A percentile compares a stretch with the other conserved stretches of the same genome.
Evolutionary conservation across 2,797 vertebrate species (phyloP).

Genomic region (Xenentodon cancila): DNA sequence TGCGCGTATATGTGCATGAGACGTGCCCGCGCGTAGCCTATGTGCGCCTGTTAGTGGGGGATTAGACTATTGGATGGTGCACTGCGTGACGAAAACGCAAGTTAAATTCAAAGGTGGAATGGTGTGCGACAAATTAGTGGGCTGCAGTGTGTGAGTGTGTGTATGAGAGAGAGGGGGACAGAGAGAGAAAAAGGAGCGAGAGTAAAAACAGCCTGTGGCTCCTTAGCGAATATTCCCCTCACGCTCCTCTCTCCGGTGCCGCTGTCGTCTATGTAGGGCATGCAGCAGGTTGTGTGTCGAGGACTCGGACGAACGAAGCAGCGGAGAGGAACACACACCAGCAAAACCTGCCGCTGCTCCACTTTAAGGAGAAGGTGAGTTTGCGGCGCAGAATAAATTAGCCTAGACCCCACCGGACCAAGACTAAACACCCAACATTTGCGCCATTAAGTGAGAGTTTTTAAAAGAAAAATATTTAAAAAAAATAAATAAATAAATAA

Average conservation of each 20-base stretch:
- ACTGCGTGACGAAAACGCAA: constrained; percentile 36
- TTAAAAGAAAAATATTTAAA: not conserved
- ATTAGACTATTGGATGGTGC: constrained; percentile 19
- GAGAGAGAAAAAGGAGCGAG: not conserved
- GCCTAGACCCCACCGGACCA: constrained; percentile 20
- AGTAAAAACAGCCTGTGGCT: constrained; percentile 77
- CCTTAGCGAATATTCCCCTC: constrained; percentile 69
- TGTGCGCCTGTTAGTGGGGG: constrained; percentile 17
- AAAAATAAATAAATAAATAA: not conserved
- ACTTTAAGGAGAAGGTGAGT: constrained; percentile 56
- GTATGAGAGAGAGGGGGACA: not conserved
- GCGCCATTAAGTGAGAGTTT: not conserved
- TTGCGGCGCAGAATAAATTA: not conserved
- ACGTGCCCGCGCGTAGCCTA: not conserved
- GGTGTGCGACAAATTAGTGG: constrained; percentile 26
- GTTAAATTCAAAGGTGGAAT: constrained; percentile 46
- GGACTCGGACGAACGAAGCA: constrained; percentile 52
- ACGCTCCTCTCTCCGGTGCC: constrained; percentile 57
- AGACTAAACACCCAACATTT: constrained; percentile 1
- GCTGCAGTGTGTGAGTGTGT: constrained; percentile 15
- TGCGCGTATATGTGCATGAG: not conserved
- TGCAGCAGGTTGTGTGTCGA: constrained; percentile 77
- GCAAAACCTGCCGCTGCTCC: constrained; percentile 48
- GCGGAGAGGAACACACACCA: constrained; percentile 20
- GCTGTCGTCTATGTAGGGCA: constrained; percentile 72